Base-by-base conservation (phyloP, 2,888 invertebrate genomes). In the Scelioninae gen. 1 region DNA sequence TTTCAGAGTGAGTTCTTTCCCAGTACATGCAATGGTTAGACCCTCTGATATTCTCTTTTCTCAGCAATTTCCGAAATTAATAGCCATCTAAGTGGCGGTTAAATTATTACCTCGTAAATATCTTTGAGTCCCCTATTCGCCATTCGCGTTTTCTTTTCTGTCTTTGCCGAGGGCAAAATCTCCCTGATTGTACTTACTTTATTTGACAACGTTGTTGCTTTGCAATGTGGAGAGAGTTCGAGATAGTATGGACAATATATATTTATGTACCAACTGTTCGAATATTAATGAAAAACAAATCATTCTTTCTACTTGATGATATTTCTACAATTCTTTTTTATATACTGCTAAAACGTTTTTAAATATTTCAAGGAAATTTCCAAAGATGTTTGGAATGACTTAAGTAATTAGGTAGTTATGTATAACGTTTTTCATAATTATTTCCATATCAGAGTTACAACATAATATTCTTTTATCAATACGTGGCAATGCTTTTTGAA, bases 81-180 rank as follows among this genome's bases (percentile, higher is more conserved):
- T 92, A 92, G 92, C 90, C 86, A 89, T 87, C 91, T 92, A 92
- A 92, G 92, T 92, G 92, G 90, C 90, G 91, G 91, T 91, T 92
- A 92, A 92, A 92, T 92, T 92, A 92, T 92, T 91, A 90, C 92
- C 91, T 91, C 92, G 91, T 92, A 92, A 92, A 92, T 92, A 92
- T 92, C 90, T 88, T 86, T 86, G 84, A 85, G 87, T 88, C 88
- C 89, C 89, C 89, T 89, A 88, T 83, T 83, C 85, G 83, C 87
- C 84, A 83, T 75, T 69, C 85, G 82, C 87, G 85, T 85, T 87
- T 85, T 80, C 87, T 83, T 86, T 87, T 85, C 85, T 85, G 84
- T 85, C 85, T 78, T 60, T 69, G 68, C 77, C 43, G 66, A 83
- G 82, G 78, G 80, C 80, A 58, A 82, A 75, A 81, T 77, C 71